Evolutionary conservation across 92 coral and sea anemone species (phyloP), one percentile per base, ranked within the genome.

Genomic region (Bergia sp.): DNA sequence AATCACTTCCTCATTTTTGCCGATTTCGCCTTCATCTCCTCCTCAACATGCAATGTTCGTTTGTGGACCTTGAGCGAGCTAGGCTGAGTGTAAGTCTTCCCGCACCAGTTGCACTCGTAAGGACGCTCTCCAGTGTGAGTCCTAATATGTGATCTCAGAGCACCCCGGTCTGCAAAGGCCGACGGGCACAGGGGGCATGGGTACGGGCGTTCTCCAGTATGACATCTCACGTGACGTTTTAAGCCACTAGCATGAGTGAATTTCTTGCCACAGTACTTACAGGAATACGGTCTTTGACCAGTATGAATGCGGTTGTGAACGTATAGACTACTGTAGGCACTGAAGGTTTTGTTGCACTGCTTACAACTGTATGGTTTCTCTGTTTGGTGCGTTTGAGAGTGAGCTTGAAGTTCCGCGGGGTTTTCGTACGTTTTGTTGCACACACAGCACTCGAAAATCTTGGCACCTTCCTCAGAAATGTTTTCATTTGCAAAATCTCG

Each of bases 41-140:
- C 83, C 43, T 92, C 90, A 10, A 85, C 91, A 66, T 92, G 94
- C 79, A 92, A 77, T 1, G 94, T 92, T 89, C 91, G 91, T 80
- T 92, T 92, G 47, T 92, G 94, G 36, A 92, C 94, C 50, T 91
- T 92, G 29, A 92, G 90, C 9, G 93, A 90, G 45, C 94, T 92
- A 57, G 94, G 92, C 66, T 92, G 94, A 1, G 94, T 92, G 55
- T 89, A 92, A 3, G 94, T 90, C 88, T 92, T 92, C 12, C 85
- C 85, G 73, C 94, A 92, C 76, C 91, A 86, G 82, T 92, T 91
- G 43, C 94, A 92, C 37, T 89, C 85, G 40, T 89, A 92, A 16
- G 94, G 94, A 11, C 94, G 85, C 50, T 92, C 94, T 55, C 94
- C 94, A 40, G 94, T 92, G 81, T 92, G 94, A 80, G 94, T 92